Evolutionary conservation across 2,797 vertebrate genomes (phyloP), one percentile per base, ranked within the genome.

Genomic region (Myotis pilosus): DNA sequence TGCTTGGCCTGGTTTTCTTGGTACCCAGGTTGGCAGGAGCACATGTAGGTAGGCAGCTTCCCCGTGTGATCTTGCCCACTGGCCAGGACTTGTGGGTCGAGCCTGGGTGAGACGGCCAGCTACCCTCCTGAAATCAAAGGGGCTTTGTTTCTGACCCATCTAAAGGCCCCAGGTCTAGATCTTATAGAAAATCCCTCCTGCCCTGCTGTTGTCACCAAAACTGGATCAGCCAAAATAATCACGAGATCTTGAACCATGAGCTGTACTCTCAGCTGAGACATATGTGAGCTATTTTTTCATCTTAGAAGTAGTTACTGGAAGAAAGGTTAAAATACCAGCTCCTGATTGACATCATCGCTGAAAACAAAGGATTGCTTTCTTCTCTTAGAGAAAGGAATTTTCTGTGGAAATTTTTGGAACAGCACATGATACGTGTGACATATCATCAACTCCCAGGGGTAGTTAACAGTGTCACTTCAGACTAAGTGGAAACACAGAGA

Each of bases 281-380:
- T 6, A 11, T 0, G 44, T n/a, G 74, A 84, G 49, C n/a, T 30
- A 5, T 71, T 86, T 44, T 41, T 47, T 91, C 89, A 76, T 82
- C 38, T 22, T 25, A 19, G 41, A 69, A 44, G 36, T 28, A 41
- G 44, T 89, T 90, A 78, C 55, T n/a, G 81, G 89, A 57, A 47
- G 33, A 85, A 79, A 87, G 69, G 84, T 51, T 49, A 30, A 74
- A 90, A 69, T 84, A n/a, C 68, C 22, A 82, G 9, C 16, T 53
- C 23, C 89, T 60, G 25, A 47, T 44, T 20, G 76, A 95, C 68
- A 64, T 91, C 79, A 78, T 10, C 68, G 16, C 41, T 30, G 44
- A 51, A 93, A 89, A 95, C 87, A 93, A 89, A 90, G 22, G 86
- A 51, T 30, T 53, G 13, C 2, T 81, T 81, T 62, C 53, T 66